Percentiles rank a stretch among this genome's conserved stretches.
phyloP scores from a whole-genome alignment of 2,797 vertebrate genomes.

The Oryzias dopingdopingensis region DNA sequence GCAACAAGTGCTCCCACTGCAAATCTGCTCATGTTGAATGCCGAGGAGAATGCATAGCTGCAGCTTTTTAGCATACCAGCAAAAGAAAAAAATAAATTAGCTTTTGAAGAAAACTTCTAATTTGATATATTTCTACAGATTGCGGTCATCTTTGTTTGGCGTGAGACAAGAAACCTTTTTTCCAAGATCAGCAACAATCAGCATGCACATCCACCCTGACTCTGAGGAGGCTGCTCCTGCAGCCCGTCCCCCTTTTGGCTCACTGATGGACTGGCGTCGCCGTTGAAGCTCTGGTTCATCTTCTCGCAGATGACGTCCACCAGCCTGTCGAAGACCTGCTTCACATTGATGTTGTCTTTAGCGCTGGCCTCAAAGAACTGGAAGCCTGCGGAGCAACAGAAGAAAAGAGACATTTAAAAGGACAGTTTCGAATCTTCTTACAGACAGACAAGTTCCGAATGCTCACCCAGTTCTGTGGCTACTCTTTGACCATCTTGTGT shows the following conservation, averaged over 20 bases:
- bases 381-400: conserved; percentile 67
- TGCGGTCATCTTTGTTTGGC: conserved; percentile 7
- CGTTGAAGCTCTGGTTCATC: conserved; percentile 86
- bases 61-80: conserved; percentile 54
- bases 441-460: background rate
- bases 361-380: conserved; percentile 91
- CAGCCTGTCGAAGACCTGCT: conserved; percentile 88
- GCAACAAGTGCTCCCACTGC: conserved; percentile 43
- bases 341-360: conserved; percentile 90
- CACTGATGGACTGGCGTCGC: conserved; percentile 52
- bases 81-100: background rate
- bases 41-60: conserved; percentile 25
- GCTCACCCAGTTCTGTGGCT: conserved; percentile 83
- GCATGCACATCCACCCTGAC: conserved; percentile 79
- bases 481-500: conserved; percentile 80
- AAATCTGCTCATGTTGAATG: conserved; percentile 6
- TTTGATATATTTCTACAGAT: conserved; percentile 27
- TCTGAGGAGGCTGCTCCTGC: conserved; percentile 66
- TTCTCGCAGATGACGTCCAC: conserved; percentile 89
- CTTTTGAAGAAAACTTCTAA: conserved; percentile 15
- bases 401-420: too few relatives aligned
- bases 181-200: conserved; percentile 53
- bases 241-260: conserved; percentile 71
- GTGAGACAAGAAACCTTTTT: conserved; percentile 3
- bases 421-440: too few relatives aligned